phyloP scores from a whole-genome alignment of 64 coral and sea anemone species.

The Dendronephthya gigantea region DNA sequence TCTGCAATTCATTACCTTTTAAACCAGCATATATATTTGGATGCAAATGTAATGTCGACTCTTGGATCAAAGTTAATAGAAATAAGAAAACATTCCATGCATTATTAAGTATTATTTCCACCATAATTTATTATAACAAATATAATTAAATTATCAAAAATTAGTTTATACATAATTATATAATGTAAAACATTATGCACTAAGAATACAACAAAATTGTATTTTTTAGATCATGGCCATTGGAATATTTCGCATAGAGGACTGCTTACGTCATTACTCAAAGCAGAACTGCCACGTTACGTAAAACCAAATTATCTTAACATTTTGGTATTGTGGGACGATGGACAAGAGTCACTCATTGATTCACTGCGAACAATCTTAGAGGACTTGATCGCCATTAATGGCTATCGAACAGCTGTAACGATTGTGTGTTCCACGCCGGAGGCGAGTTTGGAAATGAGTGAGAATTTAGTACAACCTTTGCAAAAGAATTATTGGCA shows the following conservation, averaged over 20 bases:
- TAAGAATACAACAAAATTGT: no score
- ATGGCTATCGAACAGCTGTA: conserved; percentile 33
- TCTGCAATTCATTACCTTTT: no score
- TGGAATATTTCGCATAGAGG: conserved; percentile 54
- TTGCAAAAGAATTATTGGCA: conserved; percentile 40
- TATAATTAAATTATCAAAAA: no score
- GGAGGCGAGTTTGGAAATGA: background rate
- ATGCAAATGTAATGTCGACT: no score
- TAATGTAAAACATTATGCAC: no score
- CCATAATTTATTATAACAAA: no score
- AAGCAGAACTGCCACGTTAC: conserved; percentile 40
- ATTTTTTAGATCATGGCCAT: conserved; percentile 21
- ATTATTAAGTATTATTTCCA: no score
- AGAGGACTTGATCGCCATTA: conserved; percentile 22
- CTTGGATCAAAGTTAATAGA: no score
- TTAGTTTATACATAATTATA: no score
- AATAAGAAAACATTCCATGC: no score
- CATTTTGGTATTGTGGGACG: conserved; percentile 46
- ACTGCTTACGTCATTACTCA: conserved; percentile 17
- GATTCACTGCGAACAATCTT: conserved; percentile 39
- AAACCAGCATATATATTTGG: no score
- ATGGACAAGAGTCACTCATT: conserved; percentile 35
- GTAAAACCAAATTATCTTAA: conserved; percentile 49
- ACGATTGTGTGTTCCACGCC: conserved; percentile 44
- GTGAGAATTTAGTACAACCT: conserved; percentile 1